phyloP scores from a whole-genome alignment of 2,888 invertebrate genomes.

The Polymixis flavicincta region DNA sequence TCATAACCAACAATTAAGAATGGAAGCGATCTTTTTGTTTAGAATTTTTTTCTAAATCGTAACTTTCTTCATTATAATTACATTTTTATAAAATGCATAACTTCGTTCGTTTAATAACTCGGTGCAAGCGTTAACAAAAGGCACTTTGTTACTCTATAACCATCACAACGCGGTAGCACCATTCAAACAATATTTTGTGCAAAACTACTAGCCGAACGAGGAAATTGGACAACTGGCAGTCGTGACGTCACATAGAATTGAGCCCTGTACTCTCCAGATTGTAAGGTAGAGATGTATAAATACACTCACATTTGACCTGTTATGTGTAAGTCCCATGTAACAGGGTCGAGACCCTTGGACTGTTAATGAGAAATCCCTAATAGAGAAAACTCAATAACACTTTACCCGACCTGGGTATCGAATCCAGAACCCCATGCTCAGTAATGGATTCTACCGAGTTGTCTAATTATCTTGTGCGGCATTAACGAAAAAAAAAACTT shows the following conservation, averaged over 20 bases:
- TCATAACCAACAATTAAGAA: not conserved
- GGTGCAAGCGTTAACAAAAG: slow-evolving; percentile 60
- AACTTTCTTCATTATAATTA: slow-evolving; percentile 3
- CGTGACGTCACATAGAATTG: not conserved
- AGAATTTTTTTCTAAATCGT: slow-evolving; percentile 5
- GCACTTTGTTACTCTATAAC: slow-evolving; percentile 65
- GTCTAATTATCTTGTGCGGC: slow-evolving; percentile 3
- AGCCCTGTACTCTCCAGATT: no score
- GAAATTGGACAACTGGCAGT: not conserved
- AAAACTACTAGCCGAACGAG: slow-evolving; percentile 22
- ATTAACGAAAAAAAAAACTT: slow-evolving; percentile 37
- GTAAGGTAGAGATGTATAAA: not conserved
- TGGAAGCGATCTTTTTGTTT: slow-evolving; percentile 14
- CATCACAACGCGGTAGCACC: slow-evolving; percentile 75
- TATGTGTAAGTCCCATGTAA: not conserved
- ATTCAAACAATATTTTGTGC: slow-evolving; percentile 64
- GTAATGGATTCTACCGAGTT: not conserved
- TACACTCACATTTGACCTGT: not conserved
- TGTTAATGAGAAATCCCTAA: not conserved
- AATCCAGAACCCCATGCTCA: not conserved
- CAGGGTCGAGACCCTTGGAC: not conserved
- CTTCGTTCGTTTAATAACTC: slow-evolving; percentile 27
- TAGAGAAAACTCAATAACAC: not conserved
- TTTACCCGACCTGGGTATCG: not conserved
- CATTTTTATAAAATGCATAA: slow-evolving; percentile 56